Base-by-base conservation (phyloP, 1,140 invertebrate species). In the Spodoptera frugiperda region DNA sequence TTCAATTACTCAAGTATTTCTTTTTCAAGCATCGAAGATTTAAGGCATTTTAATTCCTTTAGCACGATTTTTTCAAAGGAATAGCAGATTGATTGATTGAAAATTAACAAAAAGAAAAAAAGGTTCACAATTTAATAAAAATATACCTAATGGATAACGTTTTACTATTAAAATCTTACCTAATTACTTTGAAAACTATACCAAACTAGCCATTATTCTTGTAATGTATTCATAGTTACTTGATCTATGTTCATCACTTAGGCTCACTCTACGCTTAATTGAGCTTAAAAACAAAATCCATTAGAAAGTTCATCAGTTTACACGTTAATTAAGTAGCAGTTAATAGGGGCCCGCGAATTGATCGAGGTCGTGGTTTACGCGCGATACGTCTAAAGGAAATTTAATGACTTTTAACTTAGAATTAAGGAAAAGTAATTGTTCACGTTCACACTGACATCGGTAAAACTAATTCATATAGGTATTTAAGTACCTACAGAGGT, bases 341-440 rank as follows among this genome's bases (percentile, higher is more conserved):
- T 81, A 80, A 86, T 79, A 80, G 80, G 78, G 71, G 63, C 79
- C 84, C 77, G 82, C 65, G 55, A 76, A 80, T 70, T 83, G 79
- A 86, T 86, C 83, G 80, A 84, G 84, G 84, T 51, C 79, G 75
- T 72, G 80, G 79, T 79, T 84, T 79, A 82, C 82, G 81, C 51
- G 79, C 79, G 80, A 83, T 80, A 80, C 80, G 77, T 78, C 77
- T 79, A 76, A 79, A 83, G 78, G 77, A 84, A 83, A 80, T 83
- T 84, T 83, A 83, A 84, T 82, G 78, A 81, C 79, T 84, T 79
- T 6, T 39, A 46, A 25, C 55, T n/a, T 15, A 17, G 71, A 61
- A 63, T 51, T 63, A 63, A 12, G 21, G 25, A 5, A 46, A 75
- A 51, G 46, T 75, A 44, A 21, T 39, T 57, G 9, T 61, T 19